Evolutionary conservation across 2,888 invertebrate genomes (phyloP), one percentile per base, ranked within the genome.

Genomic region (Dicyrtoma fusca): DNA sequence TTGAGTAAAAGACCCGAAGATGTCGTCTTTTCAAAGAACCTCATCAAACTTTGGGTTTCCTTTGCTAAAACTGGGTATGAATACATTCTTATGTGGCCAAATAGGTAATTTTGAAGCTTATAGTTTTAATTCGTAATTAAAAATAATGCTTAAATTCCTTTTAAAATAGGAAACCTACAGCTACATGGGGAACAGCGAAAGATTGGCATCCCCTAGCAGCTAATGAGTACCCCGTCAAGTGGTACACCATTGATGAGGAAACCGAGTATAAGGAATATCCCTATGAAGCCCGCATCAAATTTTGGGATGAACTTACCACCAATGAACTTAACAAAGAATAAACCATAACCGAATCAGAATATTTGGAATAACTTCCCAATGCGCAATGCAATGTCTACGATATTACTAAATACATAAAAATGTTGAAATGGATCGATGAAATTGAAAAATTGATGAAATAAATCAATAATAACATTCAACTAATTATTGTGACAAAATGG

Each of bases 201-300:
- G 59, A 59, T 26, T 59, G 59, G 59, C 59, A 59, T 59, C 26
- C 59, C 8, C 59, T 59, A 1, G 23, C 25, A 2, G 26, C 59
- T 5, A 26, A 17, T 21, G 59, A 59, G 26, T 59, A 59, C 13
- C 59, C 59, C 25, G 26, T 59, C 1, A 59, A 59, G 25, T 59
- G 59, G 59, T 59, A 59, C 34, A 59, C 23, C 13, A 34, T 59
- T 13, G 59, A 23, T 26, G 25, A 59, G 14, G 59, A 59, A 14
- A 59, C 59, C 26, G 13, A 17, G 17, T 59, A 59, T 14, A 26
- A 23, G 14, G 59, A 59, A 13, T 59, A 59, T 25, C 59, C 59
- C 14, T 59, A 59, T 13, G 59, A 59, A 13, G 26, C 23, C 10
- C 59, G 59, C 1, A 26, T 59, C 8, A 23, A 59, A 23, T 59